phyloP scores from a whole-genome alignment of 1,140 invertebrate genomes.

The Telenomus remus region DNA sequence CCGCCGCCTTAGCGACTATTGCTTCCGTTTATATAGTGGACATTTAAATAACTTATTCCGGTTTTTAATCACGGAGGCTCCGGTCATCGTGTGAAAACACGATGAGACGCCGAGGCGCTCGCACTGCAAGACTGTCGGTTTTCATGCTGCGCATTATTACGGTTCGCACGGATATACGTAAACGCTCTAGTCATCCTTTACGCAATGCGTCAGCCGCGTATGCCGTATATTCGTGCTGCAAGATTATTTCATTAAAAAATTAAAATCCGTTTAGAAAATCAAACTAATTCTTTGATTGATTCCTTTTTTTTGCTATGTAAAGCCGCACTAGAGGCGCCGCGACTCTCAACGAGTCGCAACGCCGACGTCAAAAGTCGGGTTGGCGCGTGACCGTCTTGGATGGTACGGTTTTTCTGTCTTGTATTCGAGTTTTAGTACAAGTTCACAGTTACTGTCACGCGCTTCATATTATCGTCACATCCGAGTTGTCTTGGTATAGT shows the following conservation, averaged over 20 bases:
- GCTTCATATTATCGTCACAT: slow-evolving; percentile 53
- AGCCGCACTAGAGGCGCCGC: slow-evolving; percentile 62
- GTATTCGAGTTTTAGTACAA: too few relatives aligned
- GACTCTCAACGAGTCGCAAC: slow-evolving; percentile 3
- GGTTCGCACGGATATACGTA: slow-evolving; percentile 72
- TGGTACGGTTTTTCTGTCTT: slow-evolving; percentile 11
- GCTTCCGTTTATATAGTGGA: slow-evolving; percentile 75
- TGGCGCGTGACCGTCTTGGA: slow-evolving; percentile 14
- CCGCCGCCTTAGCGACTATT: slow-evolving; percentile 71
- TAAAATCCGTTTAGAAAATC: slow-evolving; percentile 74
- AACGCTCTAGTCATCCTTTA: slow-evolving; percentile 55
- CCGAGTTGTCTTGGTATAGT: slow-evolving; percentile 48
- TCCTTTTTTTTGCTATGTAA: slow-evolving; percentile 71
- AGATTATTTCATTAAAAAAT: slow-evolving; percentile 78
- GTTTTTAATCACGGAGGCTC: slow-evolving; percentile 77
- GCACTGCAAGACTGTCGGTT: slow-evolving; percentile 76
- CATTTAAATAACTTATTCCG: slow-evolving; percentile 77
- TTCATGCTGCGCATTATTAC: slow-evolving; percentile 75
- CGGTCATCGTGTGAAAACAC: slow-evolving; percentile 73
- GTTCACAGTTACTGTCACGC: slow-evolving; percentile 34
- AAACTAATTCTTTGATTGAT: slow-evolving; percentile 68
- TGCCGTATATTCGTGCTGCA: slow-evolving; percentile 70
- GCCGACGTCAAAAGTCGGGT: slow-evolving; percentile 35
- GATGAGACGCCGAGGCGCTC: slow-evolving; percentile 73
- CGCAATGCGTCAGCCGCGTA: slow-evolving; percentile 48